A percentile compares a stretch with the other conserved stretches of the same genome.
Conservation (phyloP, 2,113 vertebrate genomes). For the Benitochromis conjunctus region DNA sequence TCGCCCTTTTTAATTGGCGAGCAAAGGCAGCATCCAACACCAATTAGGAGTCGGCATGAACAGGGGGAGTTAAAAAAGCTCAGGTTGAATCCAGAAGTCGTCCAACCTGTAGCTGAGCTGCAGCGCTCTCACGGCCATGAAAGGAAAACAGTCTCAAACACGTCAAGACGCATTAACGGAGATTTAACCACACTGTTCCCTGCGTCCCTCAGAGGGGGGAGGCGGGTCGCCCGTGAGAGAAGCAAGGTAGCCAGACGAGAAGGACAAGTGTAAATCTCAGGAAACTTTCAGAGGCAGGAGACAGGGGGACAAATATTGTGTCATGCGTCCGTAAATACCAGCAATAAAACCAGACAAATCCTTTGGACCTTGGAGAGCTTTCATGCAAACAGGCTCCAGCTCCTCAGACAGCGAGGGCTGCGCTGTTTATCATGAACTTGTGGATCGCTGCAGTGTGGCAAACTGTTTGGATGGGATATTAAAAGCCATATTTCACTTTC, state of each 20-base stretch:
- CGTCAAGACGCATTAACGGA: background rate
- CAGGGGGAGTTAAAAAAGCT: constrained; percentile 5
- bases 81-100: background rate
- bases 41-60: background rate
- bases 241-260: background rate
- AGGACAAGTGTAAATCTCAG: constrained; percentile 35
- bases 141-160: background rate
- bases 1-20: background rate
- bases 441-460: background rate
- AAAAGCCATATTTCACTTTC: constrained; percentile 43
- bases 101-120: background rate
- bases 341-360: constrained; percentile 48
- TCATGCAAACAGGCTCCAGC: constrained; percentile 44
- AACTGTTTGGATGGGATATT: constrained; percentile 16
- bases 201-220: background rate
- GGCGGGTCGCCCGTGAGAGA: background rate
- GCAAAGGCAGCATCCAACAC: background rate
- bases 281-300: constrained; percentile 3
- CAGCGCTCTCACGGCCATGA: background rate
- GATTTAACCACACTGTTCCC: constrained; percentile 8
- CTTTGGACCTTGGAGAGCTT: constrained; percentile 29
- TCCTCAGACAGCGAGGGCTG: constrained; percentile 23
- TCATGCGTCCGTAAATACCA: constrained; percentile 45
- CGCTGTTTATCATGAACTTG: constrained; percentile 42
- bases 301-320: constrained; percentile 43